Base-by-base conservation (phyloP, 2,888 invertebrate species). In the Protodeltote pygarga region DNA sequence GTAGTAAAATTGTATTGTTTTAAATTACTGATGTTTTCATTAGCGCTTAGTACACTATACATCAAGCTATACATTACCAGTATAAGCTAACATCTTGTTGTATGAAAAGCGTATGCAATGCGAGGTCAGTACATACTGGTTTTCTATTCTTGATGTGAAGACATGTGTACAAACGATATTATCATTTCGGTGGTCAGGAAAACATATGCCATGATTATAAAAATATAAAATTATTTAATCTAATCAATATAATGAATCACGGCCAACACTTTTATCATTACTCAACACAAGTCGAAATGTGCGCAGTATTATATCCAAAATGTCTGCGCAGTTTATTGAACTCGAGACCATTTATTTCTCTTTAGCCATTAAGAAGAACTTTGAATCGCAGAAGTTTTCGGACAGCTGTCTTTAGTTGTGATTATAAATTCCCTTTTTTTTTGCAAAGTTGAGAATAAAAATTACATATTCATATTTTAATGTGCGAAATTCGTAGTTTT, bases 391-490 rank as follows among this genome's bases (percentile, higher is more conserved):
- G 16, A 32, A 37, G 19, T 17, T 37, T 15, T 33, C 33, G 2
- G 34, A 62, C 37, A 54, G 32, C 57, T 41, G 57, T 57, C 17
- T 38, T 16, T 21, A 19, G 14, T 33, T 52, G 11, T 33, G n/a
- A 17, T 34, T 14, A 23, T 58, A 62, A 41, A 62, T 54, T 54
- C 11, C 13, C 17, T 19, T 35, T 28, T 59, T n/a, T 52, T 28
- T 37, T 60, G 52, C 13, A 37, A 34, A 55, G n/a, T 46, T 21
- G 13, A 27, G 3, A 8, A 35, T 29, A 19, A 5, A 33, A 61
- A 35, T 27, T 34, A 9, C 11, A 19, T 58, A 29, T 13, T 37
- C 23, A 32, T n/a, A n/a, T n/a, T n/a, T n/a, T n/a, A 32, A 23
- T 21, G 10, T 0, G 14, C 10, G 8, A 5, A 35, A 16, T n/a